phyloP scores from a whole-genome alignment of 2,888 invertebrate species.

The Thumatha senex region DNA sequence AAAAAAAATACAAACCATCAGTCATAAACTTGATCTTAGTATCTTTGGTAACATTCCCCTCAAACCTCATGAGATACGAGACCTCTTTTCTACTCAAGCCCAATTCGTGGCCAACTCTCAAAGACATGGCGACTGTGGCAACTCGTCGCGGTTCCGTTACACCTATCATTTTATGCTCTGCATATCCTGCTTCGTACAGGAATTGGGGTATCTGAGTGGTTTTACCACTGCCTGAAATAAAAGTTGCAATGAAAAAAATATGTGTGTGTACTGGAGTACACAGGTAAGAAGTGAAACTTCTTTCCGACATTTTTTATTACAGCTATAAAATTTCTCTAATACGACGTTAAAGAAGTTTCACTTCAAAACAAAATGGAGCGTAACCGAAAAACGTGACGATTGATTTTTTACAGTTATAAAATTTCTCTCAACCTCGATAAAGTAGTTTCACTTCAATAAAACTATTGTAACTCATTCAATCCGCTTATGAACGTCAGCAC shows the following conservation, averaged over 20 bases:
- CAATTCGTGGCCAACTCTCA: constrained; percentile 95
- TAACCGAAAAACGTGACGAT: too few relatives aligned
- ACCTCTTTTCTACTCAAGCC: constrained; percentile 89
- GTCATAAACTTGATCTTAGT: constrained; percentile 99
- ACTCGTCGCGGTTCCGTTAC: constrained; percentile 99
- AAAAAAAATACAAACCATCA: constrained; percentile 83
- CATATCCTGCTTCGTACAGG: constrained; percentile 97
- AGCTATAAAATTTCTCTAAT: too few relatives aligned
- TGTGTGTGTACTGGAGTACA: too few relatives aligned
- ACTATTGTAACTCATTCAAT: too few relatives aligned
- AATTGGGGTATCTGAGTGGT: constrained; percentile 99
- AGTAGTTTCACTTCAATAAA: too few relatives aligned
- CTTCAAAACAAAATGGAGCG: too few relatives aligned
- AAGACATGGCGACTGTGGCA: constrained; percentile 98
- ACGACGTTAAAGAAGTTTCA: too few relatives aligned
- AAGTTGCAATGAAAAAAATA: neutral
- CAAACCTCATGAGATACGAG: constrained; percentile 97
- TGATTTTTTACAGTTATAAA: too few relatives aligned
- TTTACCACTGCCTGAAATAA: constrained; percentile 89
- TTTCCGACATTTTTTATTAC: too few relatives aligned
- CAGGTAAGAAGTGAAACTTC: too few relatives aligned
- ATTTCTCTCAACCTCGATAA: too few relatives aligned
- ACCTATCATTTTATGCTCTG: constrained; percentile 91
- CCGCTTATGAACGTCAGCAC: too few relatives aligned
- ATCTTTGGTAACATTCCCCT: constrained; percentile 93